These are phyloP conservation scores for Rhorus exstirpatorius DNA, from an alignment of 2,888 invertebrate genomes.

Conservation along the genomic window DNA sequence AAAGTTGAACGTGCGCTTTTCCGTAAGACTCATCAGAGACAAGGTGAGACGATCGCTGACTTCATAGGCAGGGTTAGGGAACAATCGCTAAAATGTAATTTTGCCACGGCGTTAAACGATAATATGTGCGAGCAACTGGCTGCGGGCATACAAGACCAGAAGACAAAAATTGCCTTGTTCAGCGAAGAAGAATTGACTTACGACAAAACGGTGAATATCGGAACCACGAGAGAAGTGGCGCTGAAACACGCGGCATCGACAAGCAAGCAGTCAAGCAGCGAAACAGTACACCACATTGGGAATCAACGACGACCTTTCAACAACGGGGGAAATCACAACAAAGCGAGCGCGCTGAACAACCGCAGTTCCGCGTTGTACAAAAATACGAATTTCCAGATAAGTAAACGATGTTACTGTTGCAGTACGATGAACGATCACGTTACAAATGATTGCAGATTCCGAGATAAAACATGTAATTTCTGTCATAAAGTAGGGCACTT, in stretches of 20 bases:
- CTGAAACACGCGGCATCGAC: slow-evolving; percentile 37
- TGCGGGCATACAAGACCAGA: slow-evolving; percentile 38
- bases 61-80: slow-evolving; percentile 28
- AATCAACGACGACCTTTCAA: slow-evolving; percentile 11
- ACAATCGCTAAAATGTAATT: slow-evolving; percentile 37
- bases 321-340: not conserved
- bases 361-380: no score
- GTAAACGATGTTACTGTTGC: not conserved
- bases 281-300: slow-evolving; percentile 35
- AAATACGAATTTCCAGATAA: no score
- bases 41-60: slow-evolving; percentile 29
- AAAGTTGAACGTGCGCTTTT: slow-evolving; percentile 23
- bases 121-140: slow-evolving; percentile 42
- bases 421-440: slow-evolving; percentile 34
- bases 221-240: slow-evolving; percentile 54
- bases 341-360: not conserved
- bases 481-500: slow-evolving; percentile 46
- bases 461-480: slow-evolving; percentile 29
- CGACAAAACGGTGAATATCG: slow-evolving; percentile 49
- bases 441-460: slow-evolving; percentile 27
- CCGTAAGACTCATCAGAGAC: slow-evolving; percentile 20
- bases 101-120: slow-evolving; percentile 28
- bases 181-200: slow-evolving; percentile 41
- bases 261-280: not conserved
- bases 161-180: slow-evolving; percentile 41